phyloP scores from a whole-genome alignment of 2,888 invertebrate species.

The Epinotia brunnichana region DNA sequence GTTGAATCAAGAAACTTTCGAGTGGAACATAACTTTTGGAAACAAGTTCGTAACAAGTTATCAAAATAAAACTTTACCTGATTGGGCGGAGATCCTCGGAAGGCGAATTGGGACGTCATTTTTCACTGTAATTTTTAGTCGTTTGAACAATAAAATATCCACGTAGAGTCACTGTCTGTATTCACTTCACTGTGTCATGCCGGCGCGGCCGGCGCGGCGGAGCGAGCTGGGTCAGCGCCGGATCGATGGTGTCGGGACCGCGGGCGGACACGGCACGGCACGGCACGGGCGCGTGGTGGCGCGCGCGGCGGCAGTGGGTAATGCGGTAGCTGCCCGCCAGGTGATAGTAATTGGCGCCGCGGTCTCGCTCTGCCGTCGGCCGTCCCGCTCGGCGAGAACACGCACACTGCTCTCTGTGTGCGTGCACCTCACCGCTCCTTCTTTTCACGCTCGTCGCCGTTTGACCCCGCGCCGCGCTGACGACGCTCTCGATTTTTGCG shows the following conservation, averaged over 20 bases:
- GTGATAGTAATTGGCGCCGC: conserved; percentile 85
- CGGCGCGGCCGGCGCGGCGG: conserved; percentile 57
- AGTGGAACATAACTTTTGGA: conserved; percentile 11
- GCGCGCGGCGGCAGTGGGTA: conserved; percentile 84
- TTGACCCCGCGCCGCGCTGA: conserved; percentile 83
- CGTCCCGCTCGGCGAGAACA: conserved; percentile 82
- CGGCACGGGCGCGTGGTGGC: conserved; percentile 84
- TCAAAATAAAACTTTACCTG: conserved; percentile 66
- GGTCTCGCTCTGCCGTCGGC: conserved; percentile 78
- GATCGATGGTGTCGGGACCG: conserved; percentile 59
- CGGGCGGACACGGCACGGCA: conserved; percentile 81
- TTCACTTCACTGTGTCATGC: conserved; percentile 81
- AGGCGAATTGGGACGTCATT: conserved; percentile 83
- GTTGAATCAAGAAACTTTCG: conserved; percentile 17
- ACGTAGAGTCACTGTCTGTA: conserved; percentile 75
- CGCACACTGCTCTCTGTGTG: conserved; percentile 72
- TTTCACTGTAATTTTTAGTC: conserved; percentile 65
- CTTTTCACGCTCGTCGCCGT: conserved; percentile 83
- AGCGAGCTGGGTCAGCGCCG: conserved; percentile 57
- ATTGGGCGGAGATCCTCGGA: conserved; percentile 81
- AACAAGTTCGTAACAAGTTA: conserved; percentile 40
- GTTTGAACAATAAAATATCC: conserved; percentile 62
- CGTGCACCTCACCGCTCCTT: conserved; percentile 80
- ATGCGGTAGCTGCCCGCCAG: conserved; percentile 86
- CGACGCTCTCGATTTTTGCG: conserved; percentile 86